Conservation (phyloP, 2,113 vertebrate species). For the Menidia beryllina region DNA sequence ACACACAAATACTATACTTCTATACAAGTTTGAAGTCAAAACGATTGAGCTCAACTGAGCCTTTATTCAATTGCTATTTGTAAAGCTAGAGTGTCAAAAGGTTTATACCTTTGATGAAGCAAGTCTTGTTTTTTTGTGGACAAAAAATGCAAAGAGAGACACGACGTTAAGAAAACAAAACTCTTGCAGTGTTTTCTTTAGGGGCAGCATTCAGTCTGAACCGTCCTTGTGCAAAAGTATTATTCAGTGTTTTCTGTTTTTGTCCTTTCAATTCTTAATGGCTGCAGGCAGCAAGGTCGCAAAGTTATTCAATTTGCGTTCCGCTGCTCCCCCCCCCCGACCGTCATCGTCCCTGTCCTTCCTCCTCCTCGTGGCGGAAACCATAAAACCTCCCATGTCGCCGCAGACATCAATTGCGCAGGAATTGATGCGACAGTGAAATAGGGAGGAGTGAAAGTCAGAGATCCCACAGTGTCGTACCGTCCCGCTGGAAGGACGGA, state of each 20-base stretch:
- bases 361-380: constrained; percentile 1
- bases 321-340: background rate
- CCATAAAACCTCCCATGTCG: constrained; percentile 39
- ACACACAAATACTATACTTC: too few relatives aligned
- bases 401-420: constrained; percentile 10
- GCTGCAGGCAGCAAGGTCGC: constrained; percentile 7
- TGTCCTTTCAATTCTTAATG: too few relatives aligned
- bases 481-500: background rate
- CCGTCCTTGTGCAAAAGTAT: too few relatives aligned
- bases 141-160: too few relatives aligned
- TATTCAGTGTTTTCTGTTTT: background rate
- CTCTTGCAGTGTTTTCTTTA: too few relatives aligned
- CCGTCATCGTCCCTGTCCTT: background rate
- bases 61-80: too few relatives aligned
- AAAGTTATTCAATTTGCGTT: constrained; percentile 20
- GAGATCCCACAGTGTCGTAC: constrained; percentile 3
- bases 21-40: too few relatives aligned
- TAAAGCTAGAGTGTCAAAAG: too few relatives aligned
- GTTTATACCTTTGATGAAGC: too few relatives aligned
- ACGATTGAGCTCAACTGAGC: too few relatives aligned
- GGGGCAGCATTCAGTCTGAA: too few relatives aligned
- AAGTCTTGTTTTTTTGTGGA: too few relatives aligned
- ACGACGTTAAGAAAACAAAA: background rate
- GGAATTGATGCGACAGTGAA: background rate
- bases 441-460: constrained; percentile 31